Evolutionary conservation across 2,888 invertebrate genomes (phyloP).

Genomic region (Nomada ruficornis): DNA sequence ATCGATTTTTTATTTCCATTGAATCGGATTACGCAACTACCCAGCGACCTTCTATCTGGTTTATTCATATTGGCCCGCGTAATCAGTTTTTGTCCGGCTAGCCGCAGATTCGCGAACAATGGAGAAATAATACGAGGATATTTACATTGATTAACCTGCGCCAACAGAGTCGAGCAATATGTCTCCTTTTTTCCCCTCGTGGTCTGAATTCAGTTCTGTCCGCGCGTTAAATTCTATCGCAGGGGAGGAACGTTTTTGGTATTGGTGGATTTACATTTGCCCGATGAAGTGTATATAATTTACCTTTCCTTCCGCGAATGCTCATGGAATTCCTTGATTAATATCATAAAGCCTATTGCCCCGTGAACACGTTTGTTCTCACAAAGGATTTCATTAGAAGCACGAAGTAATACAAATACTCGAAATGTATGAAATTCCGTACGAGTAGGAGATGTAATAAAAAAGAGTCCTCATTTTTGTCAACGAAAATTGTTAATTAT

Average conservation of each 20-base stretch:
- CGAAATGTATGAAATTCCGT: too few species aligned
- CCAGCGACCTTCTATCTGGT: constrained; percentile 44
- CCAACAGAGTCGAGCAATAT: not conserved
- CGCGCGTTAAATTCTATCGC: constrained; percentile 2
- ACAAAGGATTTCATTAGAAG: too few species aligned
- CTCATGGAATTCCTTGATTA: too few species aligned
- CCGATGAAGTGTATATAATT: not conserved
- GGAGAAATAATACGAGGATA: constrained; percentile 38
- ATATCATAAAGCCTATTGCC: too few species aligned
- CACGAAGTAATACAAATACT: too few species aligned
- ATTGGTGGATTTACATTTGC: not conserved
- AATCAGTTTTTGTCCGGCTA: constrained; percentile 47
- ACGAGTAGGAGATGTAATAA: too few species aligned
- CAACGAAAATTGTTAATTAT: too few species aligned
- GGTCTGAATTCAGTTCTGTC: not conserved
- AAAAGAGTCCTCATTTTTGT: too few species aligned
- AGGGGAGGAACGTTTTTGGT: not conserved
- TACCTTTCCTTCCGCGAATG: not conserved
- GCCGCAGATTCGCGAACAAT: constrained; percentile 43
- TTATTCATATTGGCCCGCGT: constrained; percentile 57
- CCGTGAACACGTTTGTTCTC: too few species aligned
- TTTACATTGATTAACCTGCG: constrained; percentile 38
- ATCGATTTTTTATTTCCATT: constrained; percentile 40
- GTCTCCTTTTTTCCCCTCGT: not conserved
- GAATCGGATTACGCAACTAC: constrained; percentile 56